These are phyloP conservation scores for Falco punctatus DNA, from an alignment of 2,113 vertebrate species.

Conservation along the genomic window DNA sequence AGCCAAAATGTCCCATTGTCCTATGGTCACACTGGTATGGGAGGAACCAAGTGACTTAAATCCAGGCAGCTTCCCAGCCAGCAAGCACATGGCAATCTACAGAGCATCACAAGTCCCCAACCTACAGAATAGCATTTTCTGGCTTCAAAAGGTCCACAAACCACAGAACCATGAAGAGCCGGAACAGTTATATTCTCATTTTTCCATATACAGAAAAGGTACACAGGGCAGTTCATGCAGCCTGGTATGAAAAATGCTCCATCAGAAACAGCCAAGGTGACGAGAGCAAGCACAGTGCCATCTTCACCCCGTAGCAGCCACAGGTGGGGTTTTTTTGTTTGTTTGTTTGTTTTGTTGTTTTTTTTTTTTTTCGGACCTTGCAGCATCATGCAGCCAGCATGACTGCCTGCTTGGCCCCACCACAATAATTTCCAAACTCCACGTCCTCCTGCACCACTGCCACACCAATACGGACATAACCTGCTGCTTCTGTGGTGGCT, in stretches of 20 bases:
- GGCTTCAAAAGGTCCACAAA: not conserved
- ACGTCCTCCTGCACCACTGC: not conserved
- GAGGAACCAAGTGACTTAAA: not conserved
- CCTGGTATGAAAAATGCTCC: not conserved
- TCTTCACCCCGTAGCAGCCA: rapidly evolving
- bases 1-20: not conserved
- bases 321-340: not conserved
- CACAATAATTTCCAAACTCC: not conserved
- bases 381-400: not conserved
- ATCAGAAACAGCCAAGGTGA: not conserved
- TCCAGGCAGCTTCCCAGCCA: not conserved
- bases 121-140: not conserved
- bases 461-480: rapidly evolving
- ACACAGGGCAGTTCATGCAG: not conserved
- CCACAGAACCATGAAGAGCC: not conserved
- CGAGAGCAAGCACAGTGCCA: not conserved
- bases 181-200: not conserved
- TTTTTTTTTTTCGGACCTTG: not conserved
- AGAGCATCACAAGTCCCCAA: not conserved
- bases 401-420: rapidly evolving
- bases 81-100: not conserved
- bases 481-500: not conserved
- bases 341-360: not conserved
- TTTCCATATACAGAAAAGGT: not conserved
- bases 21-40: not conserved